A percentile compares a stretch with the other conserved stretches of the same genome.
These are phyloP conservation scores for Brachionus angularis DNA, from an alignment of 1,140 invertebrate species.

Conservation along the genomic window DNA sequence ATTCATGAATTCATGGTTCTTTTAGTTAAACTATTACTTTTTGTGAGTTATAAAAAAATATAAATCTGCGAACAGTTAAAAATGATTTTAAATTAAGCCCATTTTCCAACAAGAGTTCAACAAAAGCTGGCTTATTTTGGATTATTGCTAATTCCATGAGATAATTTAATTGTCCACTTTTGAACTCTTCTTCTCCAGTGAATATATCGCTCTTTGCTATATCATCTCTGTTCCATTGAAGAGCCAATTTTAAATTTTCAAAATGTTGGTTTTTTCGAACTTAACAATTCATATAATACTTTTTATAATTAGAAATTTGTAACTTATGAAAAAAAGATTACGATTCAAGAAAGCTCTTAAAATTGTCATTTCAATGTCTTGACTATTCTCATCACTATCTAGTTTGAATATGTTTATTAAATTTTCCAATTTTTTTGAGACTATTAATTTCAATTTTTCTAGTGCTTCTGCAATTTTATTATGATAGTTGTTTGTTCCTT, in stretches of 20 bases:
- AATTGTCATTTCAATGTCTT: conserved; percentile 36
- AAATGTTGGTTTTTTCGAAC: conserved; percentile 16
- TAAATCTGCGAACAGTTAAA: conserved; percentile 83
- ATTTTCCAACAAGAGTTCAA: conserved; percentile 88
- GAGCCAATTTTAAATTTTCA: conserved; percentile 46
- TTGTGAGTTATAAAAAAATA: conserved; percentile 61
- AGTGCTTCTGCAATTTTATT: not conserved
- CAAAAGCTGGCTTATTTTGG: conserved; percentile 92
- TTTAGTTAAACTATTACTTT: conserved; percentile 45
- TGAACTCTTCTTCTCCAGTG: conserved; percentile 45
- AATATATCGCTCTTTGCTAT: conserved; percentile 46
- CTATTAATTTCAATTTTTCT: not conserved
- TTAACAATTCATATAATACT: no score
- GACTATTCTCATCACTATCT: not conserved
- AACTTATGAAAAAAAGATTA: no score
- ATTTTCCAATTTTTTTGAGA: not conserved
- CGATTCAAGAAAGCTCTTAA: conserved; percentile 32
- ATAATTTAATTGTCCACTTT: conserved; percentile 47
- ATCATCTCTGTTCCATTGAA: conserved; percentile 46
- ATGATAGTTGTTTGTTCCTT: not conserved
- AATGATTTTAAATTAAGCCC: conserved; percentile 96
- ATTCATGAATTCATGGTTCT: not conserved
- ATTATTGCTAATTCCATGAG: conserved; percentile 74
- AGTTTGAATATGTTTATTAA: conserved; percentile 19
- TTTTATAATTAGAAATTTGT: no score